Conservation (phyloP, 2,888 invertebrate species). For the Scaptomyza parva region DNA sequence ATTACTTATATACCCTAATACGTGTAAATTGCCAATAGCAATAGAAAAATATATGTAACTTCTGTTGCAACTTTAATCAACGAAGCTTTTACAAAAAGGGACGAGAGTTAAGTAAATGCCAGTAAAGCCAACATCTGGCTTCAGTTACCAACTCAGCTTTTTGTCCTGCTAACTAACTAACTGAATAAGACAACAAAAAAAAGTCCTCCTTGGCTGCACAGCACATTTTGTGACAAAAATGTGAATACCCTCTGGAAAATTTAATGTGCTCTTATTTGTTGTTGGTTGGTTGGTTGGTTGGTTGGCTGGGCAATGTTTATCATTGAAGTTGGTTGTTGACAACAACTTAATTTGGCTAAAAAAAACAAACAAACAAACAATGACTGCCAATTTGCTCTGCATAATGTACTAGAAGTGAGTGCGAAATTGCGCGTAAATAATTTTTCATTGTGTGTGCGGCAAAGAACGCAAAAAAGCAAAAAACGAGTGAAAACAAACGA, state of each 20-base stretch:
- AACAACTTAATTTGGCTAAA: slow-evolving; percentile 60
- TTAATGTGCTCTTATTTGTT: slow-evolving; percentile 71
- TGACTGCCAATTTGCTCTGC: slow-evolving; percentile 16
- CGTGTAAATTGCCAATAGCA: slow-evolving; percentile 8
- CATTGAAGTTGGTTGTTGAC: slow-evolving; percentile 66
- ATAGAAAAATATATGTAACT: background rate
- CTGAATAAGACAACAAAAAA: background rate
- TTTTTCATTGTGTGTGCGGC: slow-evolving; percentile 52
- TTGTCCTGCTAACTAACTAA: background rate
- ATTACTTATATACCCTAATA: slow-evolving; percentile 14
- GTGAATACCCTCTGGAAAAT: slow-evolving; percentile 41
- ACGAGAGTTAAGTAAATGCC: background rate
- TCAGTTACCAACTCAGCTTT: background rate
- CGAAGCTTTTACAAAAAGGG: background rate
- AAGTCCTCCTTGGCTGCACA: slow-evolving; percentile 18
- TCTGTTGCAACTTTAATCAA: slow-evolving; percentile 5
- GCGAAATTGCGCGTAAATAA: slow-evolving; percentile 77
- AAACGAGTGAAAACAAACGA: slow-evolving; percentile 15
- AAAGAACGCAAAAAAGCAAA: background rate
- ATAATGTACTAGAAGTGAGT: slow-evolving; percentile 64
- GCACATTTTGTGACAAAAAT: background rate
- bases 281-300: slow-evolving; percentile 47
- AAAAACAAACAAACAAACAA: background rate
- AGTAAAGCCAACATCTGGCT: slow-evolving; percentile 1
- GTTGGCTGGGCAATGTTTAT: slow-evolving; percentile 62